Base-by-base conservation (phyloP, 92 coral and sea anemone genomes). In the Paragorgia papillata region DNA sequence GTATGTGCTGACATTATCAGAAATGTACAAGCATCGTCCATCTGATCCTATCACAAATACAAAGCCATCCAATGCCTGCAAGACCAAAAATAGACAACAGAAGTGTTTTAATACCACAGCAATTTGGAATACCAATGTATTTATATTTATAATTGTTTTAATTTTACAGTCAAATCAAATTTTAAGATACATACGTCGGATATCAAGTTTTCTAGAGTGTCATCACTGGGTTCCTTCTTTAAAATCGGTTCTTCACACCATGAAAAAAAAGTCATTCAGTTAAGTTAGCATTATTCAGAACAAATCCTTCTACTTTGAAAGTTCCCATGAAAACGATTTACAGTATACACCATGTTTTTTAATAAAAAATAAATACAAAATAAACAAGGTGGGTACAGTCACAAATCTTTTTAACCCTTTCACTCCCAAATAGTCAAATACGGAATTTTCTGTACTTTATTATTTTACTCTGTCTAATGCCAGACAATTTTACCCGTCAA, bases 61-160 rank as follows among this genome's bases (percentile, higher is more conserved):
- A 89, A 95, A 95, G 39, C 99, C 99, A 85, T 95, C 99, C 49
- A 95, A 86, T 29, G 99, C 99, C 99, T 93, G 62, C 1, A 9
- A 22, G 30, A 15, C 14, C 1, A 13, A 17, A 56, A 56, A 2
- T 1, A 56, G 22, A 46, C 2, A 46, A 46, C 17, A 7, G 15
- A 46, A 6, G 12, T 6, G n/a, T 46, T 2, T 46, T 46, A 37
- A 37, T 46, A 46, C n/a, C 53, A 46, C 53, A 46, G 53, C 12
- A 46, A 15, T 46, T 22, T 56, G 14, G 29, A 56, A 56, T 1
- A 1, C 14, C 10, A 22, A 22, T 56, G 10, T 56, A 2, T 56
- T 7, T 56, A 56, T 22, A 14, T 56, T 4, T 7, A 13, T 28
- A 22, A 22, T 7, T 22, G 19, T 17, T 6, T 51, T 19, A 5